These are phyloP conservation scores for Actinostola sp. DNA, from an alignment of 92 coral and sea anemone genomes.

Conservation along the genomic window DNA sequence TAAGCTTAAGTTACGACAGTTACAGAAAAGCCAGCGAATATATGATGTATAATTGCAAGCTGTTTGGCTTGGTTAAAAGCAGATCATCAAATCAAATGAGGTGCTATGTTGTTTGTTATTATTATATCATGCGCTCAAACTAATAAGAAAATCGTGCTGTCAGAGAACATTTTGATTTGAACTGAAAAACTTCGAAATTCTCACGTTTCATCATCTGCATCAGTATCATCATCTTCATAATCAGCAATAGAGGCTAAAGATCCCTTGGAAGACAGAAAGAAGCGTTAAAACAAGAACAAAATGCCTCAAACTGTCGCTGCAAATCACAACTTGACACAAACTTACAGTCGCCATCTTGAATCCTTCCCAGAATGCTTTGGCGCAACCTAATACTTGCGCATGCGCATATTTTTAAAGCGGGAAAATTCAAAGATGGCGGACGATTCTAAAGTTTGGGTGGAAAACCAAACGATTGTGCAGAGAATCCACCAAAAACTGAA, in stretches of 20 bases:
- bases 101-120: too few relatives aligned
- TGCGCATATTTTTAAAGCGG: constrained; percentile 81
- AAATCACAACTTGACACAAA: constrained; percentile 11
- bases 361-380: constrained; percentile 27
- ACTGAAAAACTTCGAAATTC: constrained; percentile 5
- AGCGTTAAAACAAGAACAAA: constrained; percentile 7
- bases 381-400: constrained; percentile 46
- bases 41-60: too few relatives aligned
- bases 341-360: constrained; percentile 88
- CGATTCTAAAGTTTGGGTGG: constrained; percentile 45
- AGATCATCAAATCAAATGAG: too few relatives aligned
- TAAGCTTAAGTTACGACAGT: too few relatives aligned
- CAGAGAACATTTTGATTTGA: background rate
- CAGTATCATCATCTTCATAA: constrained; percentile 77
- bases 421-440: constrained; percentile 98
- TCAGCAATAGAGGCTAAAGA: constrained; percentile 65
- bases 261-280: constrained; percentile 32
- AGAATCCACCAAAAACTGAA: constrained; percentile 71
- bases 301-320: background rate
- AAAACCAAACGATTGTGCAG: constrained; percentile 43
- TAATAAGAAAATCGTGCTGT: background rate
- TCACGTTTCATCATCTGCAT: constrained; percentile 60
- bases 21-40: too few relatives aligned
- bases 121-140: background rate
- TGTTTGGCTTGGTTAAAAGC: too few relatives aligned